Evolutionary conservation across 1,140 invertebrate species (phyloP).

Genomic region (Caenorhabditis brenneri): DNA sequence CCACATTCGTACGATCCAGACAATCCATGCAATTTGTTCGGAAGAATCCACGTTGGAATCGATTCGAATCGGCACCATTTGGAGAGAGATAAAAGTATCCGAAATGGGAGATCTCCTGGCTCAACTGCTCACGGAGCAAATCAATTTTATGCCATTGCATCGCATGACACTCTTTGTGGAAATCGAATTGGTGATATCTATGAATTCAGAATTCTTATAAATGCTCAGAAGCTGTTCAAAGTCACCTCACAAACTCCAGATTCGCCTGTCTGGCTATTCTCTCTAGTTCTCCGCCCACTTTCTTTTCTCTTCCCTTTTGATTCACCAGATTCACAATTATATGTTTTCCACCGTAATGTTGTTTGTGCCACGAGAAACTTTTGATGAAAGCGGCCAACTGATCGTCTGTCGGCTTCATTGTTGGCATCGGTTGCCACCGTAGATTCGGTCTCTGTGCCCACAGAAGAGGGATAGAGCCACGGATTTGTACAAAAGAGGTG

Average conservation of each 20-base stretch:
- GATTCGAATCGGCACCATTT: conserved; percentile 45
- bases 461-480: conserved; percentile 92
- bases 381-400: conserved; percentile 61
- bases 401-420: conserved; percentile 81
- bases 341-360: conserved; percentile 83
- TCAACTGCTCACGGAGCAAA: conserved; percentile 84
- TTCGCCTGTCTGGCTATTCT: conserved; percentile 77
- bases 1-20: conserved; percentile 95
- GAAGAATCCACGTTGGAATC: conserved; percentile 80
- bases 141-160: conserved; percentile 91
- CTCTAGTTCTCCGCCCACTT: conserved; percentile 81
- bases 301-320: conserved; percentile 84
- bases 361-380: conserved; percentile 58
- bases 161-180: conserved; percentile 94
- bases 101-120: conserved; percentile 84
- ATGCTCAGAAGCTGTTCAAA: conserved; percentile 59
- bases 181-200: conserved; percentile 91
- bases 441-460: conserved; percentile 94
- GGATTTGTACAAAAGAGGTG: conserved; percentile 88
- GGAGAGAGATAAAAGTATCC: conserved; percentile 72
- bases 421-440: conserved; percentile 85
- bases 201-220: conserved; percentile 53
- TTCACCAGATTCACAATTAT: conserved; percentile 88
- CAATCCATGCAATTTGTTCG: conserved; percentile 99
- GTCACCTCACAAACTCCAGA: conserved; percentile 74